These are phyloP conservation scores for Lordiphosa stackelbergi DNA, from an alignment of 1,140 invertebrate species.

Conservation along the genomic window DNA sequence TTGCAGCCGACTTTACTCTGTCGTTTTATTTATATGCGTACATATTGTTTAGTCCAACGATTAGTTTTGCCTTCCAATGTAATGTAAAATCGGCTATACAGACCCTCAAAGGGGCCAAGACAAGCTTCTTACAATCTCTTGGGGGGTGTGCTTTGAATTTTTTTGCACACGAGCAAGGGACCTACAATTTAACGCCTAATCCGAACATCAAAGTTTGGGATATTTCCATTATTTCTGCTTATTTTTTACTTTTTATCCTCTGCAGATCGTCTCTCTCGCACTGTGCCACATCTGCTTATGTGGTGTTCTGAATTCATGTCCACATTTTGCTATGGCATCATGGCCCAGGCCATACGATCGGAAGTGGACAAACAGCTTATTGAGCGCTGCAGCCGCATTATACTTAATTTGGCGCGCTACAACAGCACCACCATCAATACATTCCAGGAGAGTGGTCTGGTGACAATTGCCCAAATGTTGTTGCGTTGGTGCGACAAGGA, in stretches of 20 bases:
- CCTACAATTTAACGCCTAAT: no score
- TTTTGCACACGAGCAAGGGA: no score
- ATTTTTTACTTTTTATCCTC: not conserved
- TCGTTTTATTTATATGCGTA: no score
- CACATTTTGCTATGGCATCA: conserved; percentile 75
- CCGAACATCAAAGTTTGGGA: no score
- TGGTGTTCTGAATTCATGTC: conserved; percentile 71
- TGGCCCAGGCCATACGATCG: conserved; percentile 76
- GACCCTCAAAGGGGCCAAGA: no score
- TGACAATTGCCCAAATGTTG: conserved; percentile 78
- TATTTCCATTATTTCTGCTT: no score
- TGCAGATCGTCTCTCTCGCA: conserved; percentile 70
- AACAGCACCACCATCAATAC: conserved; percentile 64
- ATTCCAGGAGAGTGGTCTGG: conserved; percentile 68
- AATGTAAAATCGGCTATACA: no score
- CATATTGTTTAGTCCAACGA: no score
- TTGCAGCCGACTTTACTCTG: no score
- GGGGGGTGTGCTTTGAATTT: no score
- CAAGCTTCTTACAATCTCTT: no score
- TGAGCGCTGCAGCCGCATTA: conserved; percentile 73
- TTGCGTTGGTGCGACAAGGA: conserved; percentile 82
- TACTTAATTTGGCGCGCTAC: conserved; percentile 74
- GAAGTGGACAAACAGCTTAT: conserved; percentile 76
- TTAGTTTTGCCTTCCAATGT: no score
- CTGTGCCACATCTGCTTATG: conserved; percentile 69